These are phyloP conservation scores for Ivindomyrus marchei DNA, from an alignment of 2,113 vertebrate genomes.

Conservation along the genomic window DNA sequence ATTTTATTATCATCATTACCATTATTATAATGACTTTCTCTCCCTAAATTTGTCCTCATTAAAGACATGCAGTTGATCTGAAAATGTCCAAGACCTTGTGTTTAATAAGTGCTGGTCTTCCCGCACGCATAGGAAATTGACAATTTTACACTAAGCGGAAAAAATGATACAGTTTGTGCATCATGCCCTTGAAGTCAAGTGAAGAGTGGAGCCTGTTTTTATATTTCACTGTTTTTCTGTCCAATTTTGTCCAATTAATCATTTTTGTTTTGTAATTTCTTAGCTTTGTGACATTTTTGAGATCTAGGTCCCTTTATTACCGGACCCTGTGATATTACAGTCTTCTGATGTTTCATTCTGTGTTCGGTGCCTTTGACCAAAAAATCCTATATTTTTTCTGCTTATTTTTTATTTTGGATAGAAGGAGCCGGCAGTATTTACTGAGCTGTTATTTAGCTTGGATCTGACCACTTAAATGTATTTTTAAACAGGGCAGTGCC, in stretches of 20 bases:
- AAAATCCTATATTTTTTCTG: constrained; percentile 36
- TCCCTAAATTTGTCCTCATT: constrained; percentile 59
- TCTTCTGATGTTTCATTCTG: constrained; percentile 59
- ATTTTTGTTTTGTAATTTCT: constrained; percentile 58
- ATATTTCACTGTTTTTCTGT: constrained; percentile 67
- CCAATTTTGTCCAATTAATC: constrained; percentile 73
- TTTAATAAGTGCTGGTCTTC: constrained; percentile 54
- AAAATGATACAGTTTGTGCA: constrained; percentile 66
- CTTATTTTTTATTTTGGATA: constrained; percentile 30
- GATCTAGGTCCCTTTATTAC: constrained; percentile 54
- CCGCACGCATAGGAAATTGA: constrained; percentile 48
- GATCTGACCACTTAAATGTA: not conserved
- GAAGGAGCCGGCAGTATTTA: not conserved
- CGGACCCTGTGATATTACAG: constrained; percentile 46
- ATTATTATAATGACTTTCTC: constrained; percentile 64
- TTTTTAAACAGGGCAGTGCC: not conserved
- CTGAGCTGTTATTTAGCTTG: not conserved
- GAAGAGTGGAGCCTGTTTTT: constrained; percentile 63
- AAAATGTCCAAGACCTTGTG: constrained; percentile 47
- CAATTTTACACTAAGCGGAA: constrained; percentile 69
- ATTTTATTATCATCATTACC: constrained; percentile 54
- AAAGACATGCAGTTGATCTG: constrained; percentile 28
- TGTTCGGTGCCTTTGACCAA: constrained; percentile 44
- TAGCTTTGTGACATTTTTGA: constrained; percentile 54
- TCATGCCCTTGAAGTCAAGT: constrained; percentile 59